These are phyloP conservation scores for Bufo gargarizans DNA, from an alignment of 2,113 vertebrate species.

Conservation along the genomic window DNA sequence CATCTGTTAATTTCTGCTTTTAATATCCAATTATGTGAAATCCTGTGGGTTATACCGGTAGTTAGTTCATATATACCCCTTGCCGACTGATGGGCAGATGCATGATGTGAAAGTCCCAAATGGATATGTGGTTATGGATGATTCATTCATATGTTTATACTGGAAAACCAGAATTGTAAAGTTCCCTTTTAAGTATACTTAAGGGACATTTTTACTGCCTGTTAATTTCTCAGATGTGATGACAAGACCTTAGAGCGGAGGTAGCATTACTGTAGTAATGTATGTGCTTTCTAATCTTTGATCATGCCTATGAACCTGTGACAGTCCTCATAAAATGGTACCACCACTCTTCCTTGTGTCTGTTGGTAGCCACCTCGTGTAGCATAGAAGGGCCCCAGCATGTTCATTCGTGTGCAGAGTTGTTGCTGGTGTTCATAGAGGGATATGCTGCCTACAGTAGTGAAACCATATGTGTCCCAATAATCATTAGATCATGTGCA, in stretches of 20 bases:
- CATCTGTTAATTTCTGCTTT: too few species aligned
- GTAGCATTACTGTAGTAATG: neutral
- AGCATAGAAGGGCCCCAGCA: neutral
- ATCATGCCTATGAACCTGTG: neutral
- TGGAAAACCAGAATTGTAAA: neutral
- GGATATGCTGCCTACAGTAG: too few species aligned
- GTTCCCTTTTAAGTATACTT: conserved; percentile 5
- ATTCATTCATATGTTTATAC: conserved; percentile 5
- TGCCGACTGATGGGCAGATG: neutral
- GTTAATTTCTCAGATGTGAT: neutral
- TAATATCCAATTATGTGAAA: too few species aligned
- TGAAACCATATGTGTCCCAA: too few species aligned
- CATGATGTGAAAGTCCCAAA: neutral
- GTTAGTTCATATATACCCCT: too few species aligned
- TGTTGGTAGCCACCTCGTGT: neutral
- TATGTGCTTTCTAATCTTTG: neutral
- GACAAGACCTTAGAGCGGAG: neutral
- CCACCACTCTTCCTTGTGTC: neutral
- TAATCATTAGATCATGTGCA: too few species aligned
- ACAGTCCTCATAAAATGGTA: neutral
- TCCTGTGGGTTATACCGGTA: too few species aligned
- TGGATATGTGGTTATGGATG: conserved; percentile 1
- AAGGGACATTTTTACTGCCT: conserved; percentile 14
- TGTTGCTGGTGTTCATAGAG: too few species aligned
- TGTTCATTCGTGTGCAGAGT: too few species aligned